Conservation (phyloP, 2,888 invertebrate species). For the Pteria penguin region DNA sequence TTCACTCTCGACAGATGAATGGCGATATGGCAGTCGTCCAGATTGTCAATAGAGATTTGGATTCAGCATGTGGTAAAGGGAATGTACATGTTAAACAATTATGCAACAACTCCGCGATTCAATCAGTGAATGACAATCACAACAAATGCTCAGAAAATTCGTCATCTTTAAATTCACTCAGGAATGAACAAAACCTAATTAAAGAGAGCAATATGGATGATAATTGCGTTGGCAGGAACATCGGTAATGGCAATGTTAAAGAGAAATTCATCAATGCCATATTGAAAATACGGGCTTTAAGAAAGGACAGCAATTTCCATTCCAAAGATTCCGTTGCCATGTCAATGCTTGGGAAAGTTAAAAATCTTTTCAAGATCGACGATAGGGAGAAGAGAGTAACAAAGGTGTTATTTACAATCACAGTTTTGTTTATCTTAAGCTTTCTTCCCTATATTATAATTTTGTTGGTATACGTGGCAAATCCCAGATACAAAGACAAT, state of each 20-base stretch:
- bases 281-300: background rate
- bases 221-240: background rate
- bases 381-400: constrained; percentile 34
- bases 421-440: constrained; percentile 27
- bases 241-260: background rate
- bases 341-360: constrained; percentile 8
- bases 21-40: background rate
- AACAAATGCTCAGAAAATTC: background rate
- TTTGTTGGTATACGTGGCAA: constrained; percentile 26
- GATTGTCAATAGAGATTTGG: background rate
- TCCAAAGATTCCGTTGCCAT: background rate
- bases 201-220: background rate
- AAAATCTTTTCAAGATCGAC: constrained; percentile 11
- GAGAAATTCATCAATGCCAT: background rate
- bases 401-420: constrained; percentile 35
- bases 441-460: constrained; percentile 35
- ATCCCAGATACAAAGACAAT: constrained; percentile 12
- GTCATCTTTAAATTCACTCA: background rate
- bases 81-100: too few relatives aligned
- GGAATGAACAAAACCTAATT: background rate
- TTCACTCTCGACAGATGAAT: background rate
- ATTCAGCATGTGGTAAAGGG: background rate
- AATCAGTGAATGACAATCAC: background rate
- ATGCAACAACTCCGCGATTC: background rate
- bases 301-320: background rate